Percentiles rank a stretch among this genome's conserved stretches.
phyloP scores from a whole-genome alignment of 2,113 vertebrate species.

The Rissa tridactyla region DNA sequence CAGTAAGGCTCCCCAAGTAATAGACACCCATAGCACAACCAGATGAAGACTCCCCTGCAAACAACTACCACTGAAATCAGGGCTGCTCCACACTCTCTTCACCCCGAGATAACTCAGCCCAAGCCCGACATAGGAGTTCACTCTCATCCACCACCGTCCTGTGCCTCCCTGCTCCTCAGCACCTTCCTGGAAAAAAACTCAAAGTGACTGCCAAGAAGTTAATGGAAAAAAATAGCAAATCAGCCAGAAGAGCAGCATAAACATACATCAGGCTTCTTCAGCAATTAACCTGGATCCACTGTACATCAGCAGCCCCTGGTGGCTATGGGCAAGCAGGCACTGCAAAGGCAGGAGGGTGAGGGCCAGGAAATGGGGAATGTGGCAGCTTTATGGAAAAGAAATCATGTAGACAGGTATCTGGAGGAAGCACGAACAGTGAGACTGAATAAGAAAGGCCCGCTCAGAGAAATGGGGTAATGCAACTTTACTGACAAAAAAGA shows the following conservation, averaged over 20 bases:
- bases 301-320: background rate
- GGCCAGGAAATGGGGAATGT: background rate
- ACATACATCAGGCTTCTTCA: background rate
- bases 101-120: background rate
- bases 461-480: background rate
- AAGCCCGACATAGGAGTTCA: background rate
- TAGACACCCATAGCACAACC: background rate
- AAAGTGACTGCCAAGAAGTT: background rate
- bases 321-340: background rate
- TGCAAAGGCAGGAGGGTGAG: background rate
- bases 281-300: background rate
- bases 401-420: background rate
- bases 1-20: background rate
- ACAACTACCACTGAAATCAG: background rate
- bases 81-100: background rate
- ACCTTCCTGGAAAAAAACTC: background rate
- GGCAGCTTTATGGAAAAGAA: background rate
- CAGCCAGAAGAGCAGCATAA: background rate
- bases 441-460: background rate
- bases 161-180: background rate
- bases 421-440: background rate
- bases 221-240: background rate
- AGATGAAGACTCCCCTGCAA: background rate
- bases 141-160: background rate
- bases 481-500: background rate